Evolutionary conservation across 2,888 invertebrate species (phyloP).

Genomic region (Diaperis boleti): DNA sequence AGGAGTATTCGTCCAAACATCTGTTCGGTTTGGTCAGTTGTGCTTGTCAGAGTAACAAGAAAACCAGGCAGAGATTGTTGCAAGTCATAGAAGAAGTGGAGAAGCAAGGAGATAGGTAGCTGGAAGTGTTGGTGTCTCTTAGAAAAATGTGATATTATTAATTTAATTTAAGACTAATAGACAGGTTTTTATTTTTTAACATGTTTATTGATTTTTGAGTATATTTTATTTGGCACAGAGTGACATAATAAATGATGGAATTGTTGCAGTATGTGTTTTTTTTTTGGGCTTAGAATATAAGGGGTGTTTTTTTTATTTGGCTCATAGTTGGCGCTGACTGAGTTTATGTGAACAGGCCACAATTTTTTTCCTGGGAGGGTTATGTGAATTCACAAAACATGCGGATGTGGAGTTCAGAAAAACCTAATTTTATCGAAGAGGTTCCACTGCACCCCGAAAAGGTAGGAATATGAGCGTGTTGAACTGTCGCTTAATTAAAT

Average conservation of each 20-base stretch:
- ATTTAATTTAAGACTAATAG: constrained; percentile 8
- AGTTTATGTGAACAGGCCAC: no score
- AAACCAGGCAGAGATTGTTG: constrained; percentile 83
- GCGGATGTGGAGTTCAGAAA: no score
- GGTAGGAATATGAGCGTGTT: no score
- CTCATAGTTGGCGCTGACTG: no score
- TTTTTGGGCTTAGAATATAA: no score
- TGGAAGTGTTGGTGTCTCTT: neutral
- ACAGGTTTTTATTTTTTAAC: constrained; percentile 18
- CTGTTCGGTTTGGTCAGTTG: constrained; percentile 85
- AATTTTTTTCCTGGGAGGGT: no score
- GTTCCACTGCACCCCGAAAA: no score
- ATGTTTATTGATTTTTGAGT: constrained; percentile 1
- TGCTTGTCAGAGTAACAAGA: constrained; percentile 89
- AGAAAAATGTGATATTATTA: constrained; percentile 2
- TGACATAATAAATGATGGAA: constrained; percentile 4
- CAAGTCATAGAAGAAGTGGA: constrained; percentile 75
- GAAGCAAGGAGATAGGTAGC: constrained; percentile 44
- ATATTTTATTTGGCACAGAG: constrained; percentile 18
- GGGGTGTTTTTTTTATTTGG: no score
- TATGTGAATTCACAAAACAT: no score
- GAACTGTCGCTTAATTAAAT: no score
- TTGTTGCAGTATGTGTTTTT: no score
- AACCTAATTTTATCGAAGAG: no score
- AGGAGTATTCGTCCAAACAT: constrained; percentile 93